Percentiles rank a stretch among this genome's conserved stretches.
These are phyloP conservation scores for Sabatieria punctata DNA, from an alignment of 2,888 invertebrate species.

Conservation along the genomic window DNA sequence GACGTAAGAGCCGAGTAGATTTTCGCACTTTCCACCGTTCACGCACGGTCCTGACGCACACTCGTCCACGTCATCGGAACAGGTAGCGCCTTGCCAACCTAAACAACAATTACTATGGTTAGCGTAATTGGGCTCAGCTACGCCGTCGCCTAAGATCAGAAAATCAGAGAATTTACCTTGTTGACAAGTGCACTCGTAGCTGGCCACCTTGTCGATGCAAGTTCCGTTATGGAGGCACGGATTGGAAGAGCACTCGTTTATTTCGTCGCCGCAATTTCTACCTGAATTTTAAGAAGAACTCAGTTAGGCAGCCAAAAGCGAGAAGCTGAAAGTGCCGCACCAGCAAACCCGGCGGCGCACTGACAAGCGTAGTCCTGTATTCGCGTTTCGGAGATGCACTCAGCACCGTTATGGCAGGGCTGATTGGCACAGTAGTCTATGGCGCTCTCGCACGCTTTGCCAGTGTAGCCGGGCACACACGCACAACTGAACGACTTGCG, in stretches of 20 bases:
- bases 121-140: no score
- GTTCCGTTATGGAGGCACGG: slow-evolving; percentile 45
- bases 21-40: not conserved
- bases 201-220: slow-evolving; percentile 55
- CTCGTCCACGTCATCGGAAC: not conserved
- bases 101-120: no score
- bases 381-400: slow-evolving; percentile 28
- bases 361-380: not conserved
- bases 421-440: slow-evolving; percentile 39
- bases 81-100: not conserved
- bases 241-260: not conserved
- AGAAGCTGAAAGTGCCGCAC: not conserved
- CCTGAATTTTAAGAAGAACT: no score
- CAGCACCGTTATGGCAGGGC: slow-evolving; percentile 43
- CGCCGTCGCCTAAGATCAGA: no score
- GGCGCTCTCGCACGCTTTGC: slow-evolving; percentile 39
- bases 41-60: not conserved
- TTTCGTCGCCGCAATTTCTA: not conserved
- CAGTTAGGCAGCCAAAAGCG: not conserved
- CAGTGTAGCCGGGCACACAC: slow-evolving; percentile 37
- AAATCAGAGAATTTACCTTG: no score
- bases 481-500: slow-evolving; percentile 31
- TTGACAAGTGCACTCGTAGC: slow-evolving; percentile 3
- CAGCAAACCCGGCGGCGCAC: not conserved
- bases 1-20: not conserved